Evolutionary conservation across 2,113 vertebrate species (phyloP).

Genomic region (Amphilophus citrinellus): DNA sequence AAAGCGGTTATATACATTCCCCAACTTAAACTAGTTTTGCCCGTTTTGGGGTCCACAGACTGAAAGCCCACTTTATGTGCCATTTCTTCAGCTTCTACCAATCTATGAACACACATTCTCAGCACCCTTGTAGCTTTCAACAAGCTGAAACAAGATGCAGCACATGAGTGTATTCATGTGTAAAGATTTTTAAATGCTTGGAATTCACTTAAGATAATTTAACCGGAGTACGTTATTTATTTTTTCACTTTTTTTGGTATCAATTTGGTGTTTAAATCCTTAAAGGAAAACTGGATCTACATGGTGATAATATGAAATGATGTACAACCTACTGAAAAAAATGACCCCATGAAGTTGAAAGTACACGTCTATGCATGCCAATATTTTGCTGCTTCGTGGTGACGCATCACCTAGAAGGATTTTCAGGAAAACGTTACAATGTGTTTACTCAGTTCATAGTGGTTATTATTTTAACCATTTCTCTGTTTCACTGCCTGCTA

Average conservation of each 20-base stretch:
- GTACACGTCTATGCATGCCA: background rate
- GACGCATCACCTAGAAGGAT: background rate
- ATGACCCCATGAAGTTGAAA: background rate
- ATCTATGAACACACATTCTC: too few species aligned
- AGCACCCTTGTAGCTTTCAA: too few species aligned
- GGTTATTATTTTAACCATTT: background rate
- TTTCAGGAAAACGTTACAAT: background rate
- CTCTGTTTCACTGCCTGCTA: too few species aligned
- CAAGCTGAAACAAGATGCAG: background rate
- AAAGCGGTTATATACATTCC: background rate
- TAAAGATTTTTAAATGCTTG: constrained; percentile 1
- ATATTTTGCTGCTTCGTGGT: too few species aligned
- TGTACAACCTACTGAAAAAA: background rate
- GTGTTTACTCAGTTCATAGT: background rate
- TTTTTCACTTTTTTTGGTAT: background rate
- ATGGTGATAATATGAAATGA: background rate
- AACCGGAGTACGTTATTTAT: background rate
- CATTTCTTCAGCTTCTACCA: too few species aligned
- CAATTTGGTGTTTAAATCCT: background rate
- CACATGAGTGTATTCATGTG: background rate
- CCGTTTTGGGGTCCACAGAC: background rate
- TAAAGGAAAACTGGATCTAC: background rate
- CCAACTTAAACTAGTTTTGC: background rate
- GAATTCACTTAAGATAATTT: background rate
- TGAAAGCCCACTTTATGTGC: background rate